Percentiles rank a stretch among this genome's conserved stretches.
Evolutionary conservation across 2,797 vertebrate genomes (phyloP).

Genomic region (Danio albolineatus): DNA sequence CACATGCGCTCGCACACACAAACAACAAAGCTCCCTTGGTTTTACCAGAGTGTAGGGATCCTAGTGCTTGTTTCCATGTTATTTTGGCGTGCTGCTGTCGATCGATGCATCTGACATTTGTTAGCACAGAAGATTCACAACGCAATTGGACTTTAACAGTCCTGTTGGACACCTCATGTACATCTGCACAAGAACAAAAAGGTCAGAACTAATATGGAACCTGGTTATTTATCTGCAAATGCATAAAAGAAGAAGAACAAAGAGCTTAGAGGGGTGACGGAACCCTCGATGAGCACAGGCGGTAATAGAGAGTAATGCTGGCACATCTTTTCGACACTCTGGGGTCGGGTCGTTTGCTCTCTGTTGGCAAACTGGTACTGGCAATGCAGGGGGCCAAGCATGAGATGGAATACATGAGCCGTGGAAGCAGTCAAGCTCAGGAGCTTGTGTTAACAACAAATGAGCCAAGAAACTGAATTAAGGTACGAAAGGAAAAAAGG

Average conservation of each 20-base stretch:
- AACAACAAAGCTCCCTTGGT: constrained; percentile 54
- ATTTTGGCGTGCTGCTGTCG: constrained; percentile 75
- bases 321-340: constrained; percentile 56
- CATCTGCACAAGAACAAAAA: constrained; percentile 69
- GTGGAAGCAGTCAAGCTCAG: constrained; percentile 39
- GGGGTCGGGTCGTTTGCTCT: constrained; percentile 68
- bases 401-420: constrained; percentile 58
- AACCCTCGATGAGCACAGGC: constrained; percentile 63
- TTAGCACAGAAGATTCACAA: constrained; percentile 79
- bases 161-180: constrained; percentile 66
- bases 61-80: constrained; percentile 69
- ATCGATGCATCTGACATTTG: constrained; percentile 82
- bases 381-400: constrained; percentile 48
- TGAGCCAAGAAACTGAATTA: constrained; percentile 45
- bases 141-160: constrained; percentile 72
- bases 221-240: constrained; percentile 78
- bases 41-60: constrained; percentile 68
- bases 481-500: constrained; percentile 13
- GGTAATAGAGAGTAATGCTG: constrained; percentile 63
- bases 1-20: constrained; percentile 62
- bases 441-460: constrained; percentile 55
- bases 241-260: constrained; percentile 68
- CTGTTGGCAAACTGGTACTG: constrained; percentile 48
- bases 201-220: constrained; percentile 77
- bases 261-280: constrained; percentile 62